phyloP scores from a whole-genome alignment of 2,888 invertebrate species.

The Orthosia gothica region DNA sequence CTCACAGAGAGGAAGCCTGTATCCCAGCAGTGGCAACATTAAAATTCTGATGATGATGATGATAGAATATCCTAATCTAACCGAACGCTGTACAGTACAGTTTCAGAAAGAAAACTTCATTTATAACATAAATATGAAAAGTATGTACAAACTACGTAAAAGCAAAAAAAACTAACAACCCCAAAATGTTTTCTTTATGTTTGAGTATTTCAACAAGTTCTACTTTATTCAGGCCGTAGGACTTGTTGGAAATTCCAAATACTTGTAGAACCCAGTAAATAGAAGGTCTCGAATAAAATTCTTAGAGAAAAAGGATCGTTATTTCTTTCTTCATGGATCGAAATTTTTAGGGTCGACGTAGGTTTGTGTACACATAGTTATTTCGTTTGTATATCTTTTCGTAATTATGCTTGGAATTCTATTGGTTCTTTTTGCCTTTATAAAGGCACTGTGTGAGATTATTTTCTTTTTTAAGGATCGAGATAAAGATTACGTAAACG shows the following conservation, averaged over 20 bases:
- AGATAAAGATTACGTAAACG: slow-evolving; percentile 27
- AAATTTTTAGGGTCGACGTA: slow-evolving; percentile 23
- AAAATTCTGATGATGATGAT: too few relatives aligned
- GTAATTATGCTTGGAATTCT: slow-evolving; percentile 40
- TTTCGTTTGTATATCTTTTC: slow-evolving; percentile 40
- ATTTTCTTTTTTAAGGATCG: slow-evolving; percentile 25
- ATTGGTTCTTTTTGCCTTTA: slow-evolving; percentile 31
- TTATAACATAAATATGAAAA: background rate
- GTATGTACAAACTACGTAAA: background rate
- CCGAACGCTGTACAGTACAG: too few relatives aligned
- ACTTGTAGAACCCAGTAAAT: slow-evolving; percentile 29
- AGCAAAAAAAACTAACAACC: slow-evolving; percentile 9
- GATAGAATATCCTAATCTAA: too few relatives aligned
- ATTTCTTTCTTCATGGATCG: slow-evolving; percentile 13
- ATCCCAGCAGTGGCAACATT: too few relatives aligned
- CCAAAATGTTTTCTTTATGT: slow-evolving; percentile 15
- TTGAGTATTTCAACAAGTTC: slow-evolving; percentile 15
- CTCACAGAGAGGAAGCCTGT: too few relatives aligned
- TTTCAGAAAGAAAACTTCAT: background rate
- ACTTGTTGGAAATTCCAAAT: slow-evolving; percentile 21
- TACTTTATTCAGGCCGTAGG: slow-evolving; percentile 10
- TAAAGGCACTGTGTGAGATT: background rate
- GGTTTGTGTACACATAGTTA: slow-evolving; percentile 43
- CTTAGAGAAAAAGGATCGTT: slow-evolving; percentile 33
- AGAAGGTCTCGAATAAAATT: slow-evolving; percentile 22